Evolutionary conservation across 2,113 vertebrate species (phyloP), one percentile per base, ranked within the genome.

Genomic region (Epinephelus lanceolatus): DNA sequence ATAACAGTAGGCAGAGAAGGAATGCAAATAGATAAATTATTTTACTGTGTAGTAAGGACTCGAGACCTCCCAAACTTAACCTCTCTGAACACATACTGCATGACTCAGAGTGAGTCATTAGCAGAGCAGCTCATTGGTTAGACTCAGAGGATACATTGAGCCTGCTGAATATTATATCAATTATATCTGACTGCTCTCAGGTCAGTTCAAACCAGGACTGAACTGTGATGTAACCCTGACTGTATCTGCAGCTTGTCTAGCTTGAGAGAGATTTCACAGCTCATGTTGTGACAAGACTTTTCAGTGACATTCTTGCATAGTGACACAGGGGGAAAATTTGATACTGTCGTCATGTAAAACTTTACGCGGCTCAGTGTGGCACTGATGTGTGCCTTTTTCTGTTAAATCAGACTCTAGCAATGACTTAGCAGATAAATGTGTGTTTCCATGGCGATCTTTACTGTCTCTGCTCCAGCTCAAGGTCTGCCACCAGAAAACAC

Each of bases 31-130:
- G 49, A 78, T 80, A 14, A 61, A 78, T 81, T 60, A 81, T 83
- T 81, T 55, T 37, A 63, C 67, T 14, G 61, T 61, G 27, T 30
- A 62, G 40, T 37, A 0, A 45, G 52, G 66, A 53, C 19, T 73
- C 66, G 57, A 70, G 76, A 68, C 67, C 73, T 69, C 63, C 71
- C 60, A 63, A 89, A 79, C 57, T 40, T 82, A 62, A 62, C 62
- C 45, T 59, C 71, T 56, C 25, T 72, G 72, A 53, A 66, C 37
- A 25, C 55, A 71, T 55, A 69, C 69, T 47, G 69, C 61, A 65
- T 84, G 79, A 92, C 78, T 91, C 80, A 76, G 47, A 56, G 25
- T 83, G 84, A 83, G 71, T 88, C 86, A 85, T 63, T 27, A 27
- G 61, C 72, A 73, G 74, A 66, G 25, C 40, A 71, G 60, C 81